Evolutionary conservation across 2,113 vertebrate genomes (phyloP).

Genomic region (Anhinga anhinga): DNA sequence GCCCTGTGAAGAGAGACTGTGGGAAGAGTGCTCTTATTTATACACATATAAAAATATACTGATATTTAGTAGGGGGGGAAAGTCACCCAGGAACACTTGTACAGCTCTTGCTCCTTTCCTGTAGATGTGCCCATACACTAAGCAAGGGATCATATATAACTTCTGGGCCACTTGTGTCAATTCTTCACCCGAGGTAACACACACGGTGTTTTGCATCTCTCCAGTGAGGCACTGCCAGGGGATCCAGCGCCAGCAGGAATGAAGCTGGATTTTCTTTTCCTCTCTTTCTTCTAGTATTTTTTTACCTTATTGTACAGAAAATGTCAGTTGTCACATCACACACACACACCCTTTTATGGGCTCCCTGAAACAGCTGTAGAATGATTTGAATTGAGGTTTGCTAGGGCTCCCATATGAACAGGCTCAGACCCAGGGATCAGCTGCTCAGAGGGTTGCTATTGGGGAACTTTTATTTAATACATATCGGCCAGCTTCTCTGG

Average conservation of each 20-base stretch:
- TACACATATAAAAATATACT: neutral
- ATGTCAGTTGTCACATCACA: neutral
- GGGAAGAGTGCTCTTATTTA: neutral
- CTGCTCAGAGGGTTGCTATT: neutral
- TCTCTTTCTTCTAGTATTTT: neutral
- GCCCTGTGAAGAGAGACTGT: neutral
- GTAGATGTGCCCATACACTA: fast-evolving
- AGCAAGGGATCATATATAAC: no score
- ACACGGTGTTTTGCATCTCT: neutral
- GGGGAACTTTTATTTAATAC: neutral
- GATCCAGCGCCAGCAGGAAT: neutral
- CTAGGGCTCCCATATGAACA: neutral
- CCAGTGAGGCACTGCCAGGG: neutral
- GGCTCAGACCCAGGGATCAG: neutral
- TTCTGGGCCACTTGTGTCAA: neutral
- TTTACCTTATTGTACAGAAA: neutral
- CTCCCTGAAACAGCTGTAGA: neutral
- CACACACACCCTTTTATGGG: no score
- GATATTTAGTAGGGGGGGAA: neutral
- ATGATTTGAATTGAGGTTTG: neutral
- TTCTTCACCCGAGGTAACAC: neutral
- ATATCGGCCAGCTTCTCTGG: neutral
- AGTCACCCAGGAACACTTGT: neutral
- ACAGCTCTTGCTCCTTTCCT: neutral
- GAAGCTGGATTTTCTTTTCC: neutral